These are phyloP conservation scores for Nylanderia fulva DNA, from an alignment of 1,140 invertebrate species.

Conservation along the genomic window DNA sequence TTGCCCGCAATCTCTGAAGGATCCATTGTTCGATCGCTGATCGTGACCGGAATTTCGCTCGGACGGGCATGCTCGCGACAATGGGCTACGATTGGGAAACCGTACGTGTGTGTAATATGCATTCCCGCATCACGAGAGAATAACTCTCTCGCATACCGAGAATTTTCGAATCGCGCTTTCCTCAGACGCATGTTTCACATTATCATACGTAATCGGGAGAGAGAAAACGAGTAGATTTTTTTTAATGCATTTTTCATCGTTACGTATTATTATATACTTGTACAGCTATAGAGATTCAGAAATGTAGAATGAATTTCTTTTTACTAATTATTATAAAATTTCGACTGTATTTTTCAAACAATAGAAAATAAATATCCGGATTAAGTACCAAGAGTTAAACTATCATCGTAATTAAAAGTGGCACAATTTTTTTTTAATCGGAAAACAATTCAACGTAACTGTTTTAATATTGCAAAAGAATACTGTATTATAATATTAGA, in stretches of 20 bases:
- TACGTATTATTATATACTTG: background rate
- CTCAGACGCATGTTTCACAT: background rate
- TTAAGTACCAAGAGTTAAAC: no score
- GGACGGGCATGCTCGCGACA: constrained; percentile 31
- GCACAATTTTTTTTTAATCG: background rate
- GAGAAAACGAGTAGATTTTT: background rate
- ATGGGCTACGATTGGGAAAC: constrained; percentile 58
- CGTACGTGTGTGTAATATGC: constrained; percentile 58
- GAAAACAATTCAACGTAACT: background rate
- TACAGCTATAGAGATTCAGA: background rate
- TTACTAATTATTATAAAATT: background rate
- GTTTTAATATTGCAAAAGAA: background rate
- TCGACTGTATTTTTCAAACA: background rate
- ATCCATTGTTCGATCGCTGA: constrained; percentile 53
- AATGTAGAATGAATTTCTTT: background rate
- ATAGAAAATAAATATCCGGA: background rate
- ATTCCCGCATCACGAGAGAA: constrained; percentile 29
- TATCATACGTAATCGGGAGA: background rate
- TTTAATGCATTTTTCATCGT: background rate
- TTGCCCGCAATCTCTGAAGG: constrained; percentile 58
- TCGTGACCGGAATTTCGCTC: constrained; percentile 54
- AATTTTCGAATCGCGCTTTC: constrained; percentile 18
- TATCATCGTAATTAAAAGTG: background rate
- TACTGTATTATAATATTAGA: constrained; percentile 32
- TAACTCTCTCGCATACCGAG: background rate